Evolutionary conservation across 2,113 vertebrate genomes (phyloP).

Genomic region (Dicaeum eximium): DNA sequence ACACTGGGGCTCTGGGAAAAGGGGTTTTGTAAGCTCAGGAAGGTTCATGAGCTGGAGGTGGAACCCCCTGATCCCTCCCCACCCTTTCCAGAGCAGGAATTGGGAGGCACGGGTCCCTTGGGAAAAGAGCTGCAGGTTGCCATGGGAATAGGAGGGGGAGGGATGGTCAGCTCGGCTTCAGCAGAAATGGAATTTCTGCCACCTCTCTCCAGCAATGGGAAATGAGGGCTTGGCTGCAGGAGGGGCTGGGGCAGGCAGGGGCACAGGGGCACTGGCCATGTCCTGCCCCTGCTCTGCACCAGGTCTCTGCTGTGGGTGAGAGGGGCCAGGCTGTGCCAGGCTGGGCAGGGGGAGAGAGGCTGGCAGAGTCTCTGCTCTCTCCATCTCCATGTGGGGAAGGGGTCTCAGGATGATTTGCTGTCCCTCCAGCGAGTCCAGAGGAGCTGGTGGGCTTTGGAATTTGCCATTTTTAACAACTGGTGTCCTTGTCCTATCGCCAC

Average conservation of each 20-base stretch:
- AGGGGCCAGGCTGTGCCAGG: background rate
- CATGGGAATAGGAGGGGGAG: constrained; percentile 36
- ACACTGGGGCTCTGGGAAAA: background rate
- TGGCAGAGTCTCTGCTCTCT: background rate
- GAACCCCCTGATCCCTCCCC: background rate
- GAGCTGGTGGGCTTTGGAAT: background rate
- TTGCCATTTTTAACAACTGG: background rate
- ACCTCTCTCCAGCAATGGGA: background rate
- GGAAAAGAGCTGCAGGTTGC: background rate
- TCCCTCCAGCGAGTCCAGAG: background rate
- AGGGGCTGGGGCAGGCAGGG: background rate
- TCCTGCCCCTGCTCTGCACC: background rate
- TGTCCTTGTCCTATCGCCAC: background rate
- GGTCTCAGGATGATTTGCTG: background rate
- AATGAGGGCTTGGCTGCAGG: background rate
- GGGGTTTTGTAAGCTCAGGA: background rate
- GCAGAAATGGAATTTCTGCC: background rate
- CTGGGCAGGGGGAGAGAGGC: background rate
- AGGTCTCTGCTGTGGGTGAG: background rate
- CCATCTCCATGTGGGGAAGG: background rate
- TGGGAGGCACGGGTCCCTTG: background rate
- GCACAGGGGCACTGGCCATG: accelerated
- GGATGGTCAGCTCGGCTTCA: background rate
- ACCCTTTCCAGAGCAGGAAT: background rate
- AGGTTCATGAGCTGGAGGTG: background rate